Evolutionary conservation across 2,888 invertebrate species (phyloP), one percentile per base, ranked within the genome.

Genomic region (Cosmopolites sordidus): DNA sequence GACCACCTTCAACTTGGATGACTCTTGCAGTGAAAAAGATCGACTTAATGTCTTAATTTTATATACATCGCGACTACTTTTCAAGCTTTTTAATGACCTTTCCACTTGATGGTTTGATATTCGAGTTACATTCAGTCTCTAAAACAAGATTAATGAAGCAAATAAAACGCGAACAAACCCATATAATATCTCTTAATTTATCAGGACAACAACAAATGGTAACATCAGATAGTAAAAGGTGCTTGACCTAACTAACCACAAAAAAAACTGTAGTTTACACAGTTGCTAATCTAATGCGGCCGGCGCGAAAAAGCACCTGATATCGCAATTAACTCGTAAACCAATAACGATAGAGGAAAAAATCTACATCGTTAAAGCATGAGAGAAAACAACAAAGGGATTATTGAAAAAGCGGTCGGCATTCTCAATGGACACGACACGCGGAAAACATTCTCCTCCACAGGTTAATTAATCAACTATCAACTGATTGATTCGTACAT

Each of bases 391-490:
- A 37, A 45, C 39, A 39, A 46, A 46, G 46, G 22, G 38, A 39
- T 18, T 22, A 38, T 27, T 18, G 22, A 44, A 44, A 43, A 30
- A 30, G 33, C 22, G 22, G 14, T 18, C 42, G 42, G 42, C 42
- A 43, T 43, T 43, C 42, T 11, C 18, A n/a, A 14, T 43, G 30
- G 33, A 41, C 33, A 43, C 33, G 41, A 43, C 37, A 48, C 39
- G 48, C 52, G 52, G 52, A 53, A 53, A 47, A 27, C 43, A 48
- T 48, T 48, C 41, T 53, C 38, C 27, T 33, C 16, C 43, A 18
- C 52, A 37, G 40, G 39, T 29, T 47, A 47, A 47, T 47, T 47
- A 33, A 33, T 33, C 33, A 33, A 33, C 33, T 33, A 33, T 33
- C 33, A 11, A 11, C 33, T 33, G 33, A 33, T 33, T 33, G 33